These are phyloP conservation scores for Barnardius zonarius DNA, from an alignment of 2,113 vertebrate genomes.

Conservation along the genomic window DNA sequence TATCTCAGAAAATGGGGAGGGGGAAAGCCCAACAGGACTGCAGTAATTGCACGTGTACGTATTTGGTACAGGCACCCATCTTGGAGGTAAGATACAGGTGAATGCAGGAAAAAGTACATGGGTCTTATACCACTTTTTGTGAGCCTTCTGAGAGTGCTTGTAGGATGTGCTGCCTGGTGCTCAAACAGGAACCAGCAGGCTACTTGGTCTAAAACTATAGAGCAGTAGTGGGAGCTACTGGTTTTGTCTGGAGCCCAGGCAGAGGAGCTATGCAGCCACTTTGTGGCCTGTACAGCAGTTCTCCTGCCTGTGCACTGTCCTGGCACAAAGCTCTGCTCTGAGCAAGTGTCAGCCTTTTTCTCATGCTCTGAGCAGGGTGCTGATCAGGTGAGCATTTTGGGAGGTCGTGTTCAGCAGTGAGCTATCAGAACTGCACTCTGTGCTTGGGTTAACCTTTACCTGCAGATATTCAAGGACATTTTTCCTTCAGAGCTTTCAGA, in stretches of 20 bases:
- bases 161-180: neutral
- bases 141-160: neutral
- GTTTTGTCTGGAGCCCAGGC: neutral
- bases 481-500: neutral
- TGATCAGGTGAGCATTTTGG: neutral
- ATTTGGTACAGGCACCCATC: neutral
- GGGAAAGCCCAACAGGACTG: neutral
- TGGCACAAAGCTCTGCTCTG: neutral
- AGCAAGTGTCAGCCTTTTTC: neutral
- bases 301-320: neutral
- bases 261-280: neutral
- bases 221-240: neutral
- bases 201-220: neutral
- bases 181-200: neutral
- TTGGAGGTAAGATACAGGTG: neutral
- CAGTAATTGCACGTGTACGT: neutral
- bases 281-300: neutral
- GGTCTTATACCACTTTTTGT: rapidly evolving
- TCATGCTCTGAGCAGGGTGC: neutral
- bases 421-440: neutral
- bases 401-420: rapidly evolving
- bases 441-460: neutral
- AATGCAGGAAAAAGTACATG: neutral
- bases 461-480: neutral
- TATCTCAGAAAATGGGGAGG: neutral